Base-by-base conservation (phyloP, 2,888 invertebrate genomes). In the Malthinus flaveolus region DNA sequence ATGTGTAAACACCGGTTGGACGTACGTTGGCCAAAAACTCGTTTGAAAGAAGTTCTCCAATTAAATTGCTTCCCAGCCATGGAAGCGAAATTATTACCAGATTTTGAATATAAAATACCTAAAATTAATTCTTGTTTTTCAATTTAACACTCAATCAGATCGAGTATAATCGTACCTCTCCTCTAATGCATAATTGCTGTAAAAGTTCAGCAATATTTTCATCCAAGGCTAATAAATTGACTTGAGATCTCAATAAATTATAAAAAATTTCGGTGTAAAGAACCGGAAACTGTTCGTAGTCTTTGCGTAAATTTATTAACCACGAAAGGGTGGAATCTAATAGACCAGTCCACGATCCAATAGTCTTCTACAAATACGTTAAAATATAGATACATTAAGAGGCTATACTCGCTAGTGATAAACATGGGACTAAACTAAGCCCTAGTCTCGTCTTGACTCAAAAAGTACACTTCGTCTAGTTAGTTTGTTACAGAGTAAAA, bases 1-100 rank as follows among this genome's bases (percentile, higher is more conserved):
- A 77, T 1, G 87, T 85, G 74, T 88, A 90, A 66, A 87, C 87
- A 1, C 90, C 91, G 10, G 87, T 85, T 7, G 84, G 82, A 33
- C 86, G 79, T 32, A 83, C 81, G 50, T 78, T 76, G 13, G 76
- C 73, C 54, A 82, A 70, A 66, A 84, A 84, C 49, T 83, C 84
- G 39, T 79, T 78, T 56, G 81, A 85, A 51, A 90, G 77, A 44
- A 90, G 79, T 72, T 85, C 84, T 1, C 89, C 89, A 49, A 90
- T 79, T 12, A 90, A 80, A 65, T 85, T 84, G 23, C 79, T 78
- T 72, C 88, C 87, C 50, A 90, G 78, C 89, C 89, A 90, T 56
- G 83, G 81, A 1, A 88, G 84, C 67, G 82, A 84, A 53, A 89
- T 75, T 23, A 89, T 84, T 8, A 90, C 81, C 59, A 88, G 78